A percentile compares a stretch with the other conserved stretches of the same genome.
phyloP scores from a whole-genome alignment of 2,797 vertebrate species.

The Melanotaenia pygmaea region DNA sequence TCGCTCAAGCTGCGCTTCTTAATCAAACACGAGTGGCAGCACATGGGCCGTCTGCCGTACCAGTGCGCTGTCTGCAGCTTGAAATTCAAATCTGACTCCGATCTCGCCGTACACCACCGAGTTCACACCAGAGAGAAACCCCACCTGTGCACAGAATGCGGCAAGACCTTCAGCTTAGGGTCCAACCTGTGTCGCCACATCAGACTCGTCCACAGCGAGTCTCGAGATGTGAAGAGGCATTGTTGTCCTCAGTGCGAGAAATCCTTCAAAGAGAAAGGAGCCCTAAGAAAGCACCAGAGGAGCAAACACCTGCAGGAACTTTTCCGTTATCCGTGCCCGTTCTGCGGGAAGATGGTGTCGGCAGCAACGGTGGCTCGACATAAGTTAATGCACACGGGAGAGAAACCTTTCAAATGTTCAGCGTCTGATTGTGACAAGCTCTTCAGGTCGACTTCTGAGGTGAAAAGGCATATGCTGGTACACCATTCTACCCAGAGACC shows the following conservation, averaged over 20 bases:
- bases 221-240: conserved; percentile 39
- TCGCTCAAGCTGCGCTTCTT: conserved; percentile 40
- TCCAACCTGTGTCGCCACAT: conserved; percentile 64
- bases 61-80: conserved; percentile 56
- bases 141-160: conserved; percentile 67
- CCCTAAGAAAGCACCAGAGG: conserved; percentile 67
- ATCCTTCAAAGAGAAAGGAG: conserved; percentile 63
- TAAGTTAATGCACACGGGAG: conserved; percentile 66
- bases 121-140: conserved; percentile 72
- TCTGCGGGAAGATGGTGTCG: conserved; percentile 65
- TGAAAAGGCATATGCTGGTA: conserved; percentile 59
- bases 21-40: conserved; percentile 70
- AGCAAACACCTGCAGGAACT: conserved; percentile 53
- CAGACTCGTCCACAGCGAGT: conserved; percentile 56
- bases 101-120: conserved; percentile 62
- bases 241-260: conserved; percentile 61
- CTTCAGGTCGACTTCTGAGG: conserved; percentile 59
- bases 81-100: conserved; percentile 40
- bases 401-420: conserved; percentile 66
- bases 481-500: conserved; percentile 61
- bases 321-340: conserved; percentile 50
- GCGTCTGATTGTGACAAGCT: conserved; percentile 50
- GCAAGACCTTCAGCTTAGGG: conserved; percentile 63
- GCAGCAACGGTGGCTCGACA: conserved; percentile 45
- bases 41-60: conserved; percentile 63